Conservation (phyloP, 2,888 invertebrate species). For the Caenorhabditis zanzibari region DNA sequence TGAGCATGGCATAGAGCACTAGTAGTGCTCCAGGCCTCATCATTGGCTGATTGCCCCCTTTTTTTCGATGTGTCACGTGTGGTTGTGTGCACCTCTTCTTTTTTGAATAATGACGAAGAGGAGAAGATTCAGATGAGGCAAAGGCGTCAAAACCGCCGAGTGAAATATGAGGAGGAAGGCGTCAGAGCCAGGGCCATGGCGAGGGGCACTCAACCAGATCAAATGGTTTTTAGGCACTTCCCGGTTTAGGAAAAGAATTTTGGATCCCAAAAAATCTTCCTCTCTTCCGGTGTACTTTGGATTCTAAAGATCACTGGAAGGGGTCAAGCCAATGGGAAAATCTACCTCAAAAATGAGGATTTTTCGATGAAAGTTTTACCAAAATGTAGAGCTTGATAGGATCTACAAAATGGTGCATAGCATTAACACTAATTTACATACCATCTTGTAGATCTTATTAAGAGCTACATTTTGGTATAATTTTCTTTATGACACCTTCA, state of each 20-base stretch:
- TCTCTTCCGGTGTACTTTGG: not conserved
- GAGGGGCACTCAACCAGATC: slow-evolving; percentile 61
- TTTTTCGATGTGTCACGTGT: slow-evolving; percentile 20
- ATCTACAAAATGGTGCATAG: not conserved
- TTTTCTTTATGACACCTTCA: not conserved
- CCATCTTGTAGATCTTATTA: too few species aligned
- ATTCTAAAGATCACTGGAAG: not conserved
- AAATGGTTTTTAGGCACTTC: slow-evolving; percentile 53
- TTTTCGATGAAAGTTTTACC: not conserved
- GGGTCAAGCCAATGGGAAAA: too few species aligned
- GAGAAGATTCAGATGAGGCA: slow-evolving; percentile 20
- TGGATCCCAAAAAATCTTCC: not conserved
- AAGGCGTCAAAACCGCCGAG: slow-evolving; percentile 17
- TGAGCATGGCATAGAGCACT: slow-evolving; percentile 12
- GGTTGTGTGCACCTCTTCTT: not conserved
- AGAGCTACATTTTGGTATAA: too few species aligned
- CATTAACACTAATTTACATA: too few species aligned
- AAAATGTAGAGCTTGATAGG: not conserved
- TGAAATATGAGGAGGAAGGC: slow-evolving; percentile 47
- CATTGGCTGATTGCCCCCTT: slow-evolving; percentile 52
- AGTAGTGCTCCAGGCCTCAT: slow-evolving; percentile 37
- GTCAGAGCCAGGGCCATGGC: too few species aligned
- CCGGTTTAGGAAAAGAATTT: not conserved
- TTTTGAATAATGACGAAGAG: slow-evolving; percentile 36
- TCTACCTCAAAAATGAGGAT: not conserved